These are phyloP conservation scores for Distichodus sexfasciatus DNA, from an alignment of 2,797 vertebrate species.

Conservation along the genomic window DNA sequence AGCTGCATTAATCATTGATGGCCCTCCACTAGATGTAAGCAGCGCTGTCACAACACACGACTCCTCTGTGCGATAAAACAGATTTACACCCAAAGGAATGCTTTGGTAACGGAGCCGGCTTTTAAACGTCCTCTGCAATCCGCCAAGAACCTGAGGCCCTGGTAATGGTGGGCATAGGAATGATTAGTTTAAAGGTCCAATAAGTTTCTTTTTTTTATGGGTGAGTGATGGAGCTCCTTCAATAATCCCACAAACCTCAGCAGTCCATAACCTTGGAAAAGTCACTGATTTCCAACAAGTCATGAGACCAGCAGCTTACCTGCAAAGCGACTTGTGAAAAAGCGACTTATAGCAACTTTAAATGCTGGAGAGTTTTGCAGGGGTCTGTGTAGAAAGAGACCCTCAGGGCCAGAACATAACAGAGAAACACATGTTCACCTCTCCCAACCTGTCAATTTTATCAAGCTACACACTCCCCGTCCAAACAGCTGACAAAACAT, in stretches of 20 bases:
- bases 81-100: conserved; percentile 36
- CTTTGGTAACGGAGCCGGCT: conserved; percentile 35
- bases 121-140: conserved; percentile 22
- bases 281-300: not conserved
- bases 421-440: not conserved
- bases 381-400: not conserved
- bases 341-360: not conserved
- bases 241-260: too few relatives aligned
- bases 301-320: not conserved
- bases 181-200: not conserved
- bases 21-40: conserved; percentile 49
- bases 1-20: conserved; percentile 53
- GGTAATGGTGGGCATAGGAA: not conserved
- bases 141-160: not conserved
- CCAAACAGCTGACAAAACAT: not conserved
- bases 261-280: not conserved
- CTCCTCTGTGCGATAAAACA: conserved; percentile 45
- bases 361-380: not conserved
- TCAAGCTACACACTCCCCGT: not conserved
- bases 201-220: not conserved
- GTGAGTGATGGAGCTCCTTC: too few relatives aligned
- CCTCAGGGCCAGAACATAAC: too few relatives aligned
- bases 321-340: not conserved
- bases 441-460: not conserved
- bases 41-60: conserved; percentile 44